Evolutionary conservation across 2,888 invertebrate genomes (phyloP).

Genomic region (Strigamia maritima): DNA sequence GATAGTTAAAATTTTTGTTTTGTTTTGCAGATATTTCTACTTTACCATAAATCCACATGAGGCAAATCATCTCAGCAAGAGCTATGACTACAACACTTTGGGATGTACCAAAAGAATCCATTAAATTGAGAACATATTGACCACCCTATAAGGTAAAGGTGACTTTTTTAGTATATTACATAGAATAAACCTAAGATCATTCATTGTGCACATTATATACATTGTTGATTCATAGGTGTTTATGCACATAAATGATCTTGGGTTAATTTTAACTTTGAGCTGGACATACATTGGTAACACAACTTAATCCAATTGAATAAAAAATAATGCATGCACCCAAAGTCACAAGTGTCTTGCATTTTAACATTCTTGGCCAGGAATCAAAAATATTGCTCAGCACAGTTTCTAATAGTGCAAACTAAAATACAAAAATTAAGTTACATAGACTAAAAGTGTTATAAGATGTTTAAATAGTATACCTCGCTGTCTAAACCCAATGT

Average conservation of each 20-base stretch:
- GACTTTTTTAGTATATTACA: not conserved
- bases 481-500: conserved; percentile 46
- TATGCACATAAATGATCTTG: no score
- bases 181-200: no score
- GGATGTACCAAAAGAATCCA: conserved; percentile 68
- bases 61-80: conserved; percentile 64
- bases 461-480: no score
- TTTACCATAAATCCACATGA: conserved; percentile 71
- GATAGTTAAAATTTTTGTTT: not conserved
- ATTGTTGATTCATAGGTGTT: no score
- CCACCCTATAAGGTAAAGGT: conserved; percentile 60
- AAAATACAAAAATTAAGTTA: conserved; percentile 18
- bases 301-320: conserved; percentile 47
- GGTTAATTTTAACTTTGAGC: not conserved
- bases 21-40: no score
- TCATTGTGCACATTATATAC: conserved; percentile 37
- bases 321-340: conserved; percentile 44
- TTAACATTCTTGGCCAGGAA: conserved; percentile 50
- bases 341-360: conserved; percentile 47
- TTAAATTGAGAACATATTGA: conserved; percentile 67
- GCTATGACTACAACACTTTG: conserved; percentile 64
- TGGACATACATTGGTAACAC: conserved; percentile 45
- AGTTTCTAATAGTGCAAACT: conserved; percentile 52
- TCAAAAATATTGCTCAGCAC: conserved; percentile 52
- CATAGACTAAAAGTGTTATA: no score